Conservation (phyloP, 2,113 vertebrate genomes). For the Fukomys damarensis region DNA sequence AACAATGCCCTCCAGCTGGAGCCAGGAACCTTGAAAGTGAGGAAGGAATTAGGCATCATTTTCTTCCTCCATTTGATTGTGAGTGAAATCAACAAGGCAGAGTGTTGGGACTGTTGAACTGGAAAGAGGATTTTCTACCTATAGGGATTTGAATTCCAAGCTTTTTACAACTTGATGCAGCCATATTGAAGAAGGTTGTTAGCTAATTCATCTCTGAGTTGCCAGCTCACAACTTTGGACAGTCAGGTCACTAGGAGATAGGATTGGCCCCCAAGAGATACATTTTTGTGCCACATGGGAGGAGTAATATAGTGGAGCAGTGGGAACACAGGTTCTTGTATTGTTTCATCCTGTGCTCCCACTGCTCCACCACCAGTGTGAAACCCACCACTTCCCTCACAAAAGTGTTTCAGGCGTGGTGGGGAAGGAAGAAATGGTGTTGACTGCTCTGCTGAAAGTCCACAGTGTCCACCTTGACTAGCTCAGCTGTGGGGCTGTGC, state of each 20-base stretch:
- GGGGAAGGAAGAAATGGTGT: too few relatives aligned
- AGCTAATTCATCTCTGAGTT: not conserved
- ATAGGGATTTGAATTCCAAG: not conserved
- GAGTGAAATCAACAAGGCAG: not conserved
- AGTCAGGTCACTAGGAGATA: not conserved
- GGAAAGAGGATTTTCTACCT: not conserved
- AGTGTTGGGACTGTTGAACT: fast-evolving
- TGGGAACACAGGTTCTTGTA: too few relatives aligned
- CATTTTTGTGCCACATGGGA: not conserved
- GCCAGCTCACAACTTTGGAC: not conserved
- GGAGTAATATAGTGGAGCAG: too few relatives aligned
- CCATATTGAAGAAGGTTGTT: not conserved
- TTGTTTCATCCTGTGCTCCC: not conserved
- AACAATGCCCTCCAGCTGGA: too few relatives aligned
- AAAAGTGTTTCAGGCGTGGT: not conserved
- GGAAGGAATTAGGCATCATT: not conserved
- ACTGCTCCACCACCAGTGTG: fast-evolving
- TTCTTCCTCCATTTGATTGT: not conserved
- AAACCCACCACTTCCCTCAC: not conserved
- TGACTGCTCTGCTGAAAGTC: not conserved
- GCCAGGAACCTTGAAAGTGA: not conserved
- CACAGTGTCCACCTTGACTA: too few relatives aligned
- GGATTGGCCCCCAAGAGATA: not conserved
- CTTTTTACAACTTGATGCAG: not conserved
- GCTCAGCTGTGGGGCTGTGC: not conserved